These are phyloP conservation scores for Atractosteus spatula DNA, from an alignment of 2,113 vertebrate genomes.

Conservation along the genomic window DNA sequence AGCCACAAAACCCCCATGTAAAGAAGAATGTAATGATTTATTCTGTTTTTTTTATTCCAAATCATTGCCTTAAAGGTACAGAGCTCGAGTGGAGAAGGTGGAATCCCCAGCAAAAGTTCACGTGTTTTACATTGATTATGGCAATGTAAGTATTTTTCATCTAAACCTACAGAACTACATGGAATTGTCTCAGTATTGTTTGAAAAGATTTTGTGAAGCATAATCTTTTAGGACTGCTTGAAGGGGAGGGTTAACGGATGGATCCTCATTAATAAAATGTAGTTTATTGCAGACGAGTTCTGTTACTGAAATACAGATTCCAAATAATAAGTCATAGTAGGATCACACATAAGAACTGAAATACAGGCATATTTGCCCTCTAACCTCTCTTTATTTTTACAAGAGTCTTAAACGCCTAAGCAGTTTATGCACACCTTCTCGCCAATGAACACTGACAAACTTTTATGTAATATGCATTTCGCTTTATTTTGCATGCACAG, in stretches of 20 bases:
- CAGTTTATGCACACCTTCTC: neutral
- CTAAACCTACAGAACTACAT: neutral
- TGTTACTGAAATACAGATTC: too few relatives aligned
- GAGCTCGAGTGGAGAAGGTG: conserved; percentile 89
- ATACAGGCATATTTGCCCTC: too few relatives aligned
- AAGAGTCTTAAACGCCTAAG: too few relatives aligned
- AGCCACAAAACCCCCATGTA: conserved; percentile 13
- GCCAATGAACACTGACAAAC: neutral
- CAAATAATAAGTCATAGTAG: too few relatives aligned
- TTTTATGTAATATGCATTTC: neutral
- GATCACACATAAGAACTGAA: too few relatives aligned
- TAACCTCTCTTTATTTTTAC: too few relatives aligned
- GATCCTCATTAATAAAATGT: too few relatives aligned
- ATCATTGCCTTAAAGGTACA: conserved; percentile 74
- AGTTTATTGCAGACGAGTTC: too few relatives aligned
- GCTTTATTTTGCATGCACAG: neutral
- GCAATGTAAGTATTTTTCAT: conserved; percentile 80
- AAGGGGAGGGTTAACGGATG: neutral
- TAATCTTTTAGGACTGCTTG: neutral
- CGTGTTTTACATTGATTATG: conserved; percentile 96
- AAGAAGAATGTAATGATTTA: conserved; percentile 26
- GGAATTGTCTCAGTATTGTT: conserved; percentile 13
- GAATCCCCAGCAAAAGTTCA: conserved; percentile 83
- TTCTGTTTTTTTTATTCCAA: conserved; percentile 10
- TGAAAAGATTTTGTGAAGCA: neutral